Percentiles rank a stretch among this genome's conserved stretches.
These are phyloP conservation scores for Enteromius paludinosus DNA, from an alignment of 2,797 vertebrate genomes.

Conservation along the genomic window DNA sequence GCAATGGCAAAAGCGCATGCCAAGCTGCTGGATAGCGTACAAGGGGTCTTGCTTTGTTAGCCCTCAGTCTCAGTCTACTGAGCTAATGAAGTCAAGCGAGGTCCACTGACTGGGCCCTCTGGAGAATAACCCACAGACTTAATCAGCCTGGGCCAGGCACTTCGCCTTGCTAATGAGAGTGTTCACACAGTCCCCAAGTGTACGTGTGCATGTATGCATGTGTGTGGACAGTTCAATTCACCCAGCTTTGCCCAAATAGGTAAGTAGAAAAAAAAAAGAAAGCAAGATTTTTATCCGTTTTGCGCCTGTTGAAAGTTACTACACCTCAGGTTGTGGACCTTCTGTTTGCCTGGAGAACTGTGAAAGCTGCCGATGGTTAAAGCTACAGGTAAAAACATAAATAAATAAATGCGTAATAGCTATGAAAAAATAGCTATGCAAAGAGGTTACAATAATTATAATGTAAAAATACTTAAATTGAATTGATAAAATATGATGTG, in stretches of 20 bases:
- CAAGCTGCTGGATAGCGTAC: slow-evolving; percentile 19
- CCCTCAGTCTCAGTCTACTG: slow-evolving; percentile 50
- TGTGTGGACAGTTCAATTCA: slow-evolving; percentile 39
- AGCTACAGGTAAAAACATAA: slow-evolving; percentile 4
- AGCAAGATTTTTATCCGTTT: slow-evolving; percentile 22
- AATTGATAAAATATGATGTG: too few species aligned
- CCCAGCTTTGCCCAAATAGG: slow-evolving; percentile 15
- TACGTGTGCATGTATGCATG: slow-evolving; percentile 13
- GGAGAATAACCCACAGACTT: slow-evolving; percentile 61
- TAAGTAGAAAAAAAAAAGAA: slow-evolving; percentile 4
- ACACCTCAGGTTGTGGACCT: slow-evolving; percentile 22
- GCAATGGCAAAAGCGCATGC: not conserved
- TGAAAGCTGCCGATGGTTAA: not conserved
- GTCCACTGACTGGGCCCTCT: slow-evolving; percentile 52
- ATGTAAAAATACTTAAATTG: not conserved
- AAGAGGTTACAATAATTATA: not conserved
- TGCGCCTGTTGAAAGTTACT: slow-evolving; percentile 15
- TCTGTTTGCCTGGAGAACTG: slow-evolving; percentile 21
- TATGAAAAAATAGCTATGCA: not conserved
- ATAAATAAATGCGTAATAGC: not conserved
- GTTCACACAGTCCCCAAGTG: slow-evolving; percentile 50
- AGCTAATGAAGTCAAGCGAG: slow-evolving; percentile 66
- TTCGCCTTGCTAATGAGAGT: slow-evolving; percentile 56
- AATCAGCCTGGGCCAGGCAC: slow-evolving; percentile 58
- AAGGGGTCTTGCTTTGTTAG: slow-evolving; percentile 35